Base-by-base conservation (phyloP, 2,797 vertebrate genomes). In the Bovichtus variegatus region DNA sequence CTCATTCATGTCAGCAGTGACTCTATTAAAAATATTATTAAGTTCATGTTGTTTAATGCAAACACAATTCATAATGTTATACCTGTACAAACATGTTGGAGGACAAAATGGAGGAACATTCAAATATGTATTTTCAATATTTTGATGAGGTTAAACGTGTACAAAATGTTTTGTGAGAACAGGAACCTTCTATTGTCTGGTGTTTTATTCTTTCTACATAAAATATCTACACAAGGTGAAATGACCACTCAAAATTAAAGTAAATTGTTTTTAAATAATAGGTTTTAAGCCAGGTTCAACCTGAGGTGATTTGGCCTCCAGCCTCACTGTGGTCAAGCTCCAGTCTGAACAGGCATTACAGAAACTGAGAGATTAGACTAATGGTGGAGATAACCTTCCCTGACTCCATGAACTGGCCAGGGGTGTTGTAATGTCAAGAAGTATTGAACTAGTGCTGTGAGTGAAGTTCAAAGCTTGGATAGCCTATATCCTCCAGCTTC, bases 381-480 rank as follows among this genome's bases (percentile, higher is more conserved):
- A 84, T 86, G 38, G 70, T 46, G 34, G 47, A 68, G 89, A 91
- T 89, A 83, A 92, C 81, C 80, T 85, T 41, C 43, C 9, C 9
- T 29, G 8, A 29, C 79, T 59, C 62, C 40, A 50, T 58, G 9
- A 67, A 81, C 46, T 23, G 54, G 49, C 59, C 53, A 58, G 21
- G 34, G 54, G 55, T 76, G 72, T 44, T 76, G 51, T 75, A 64
- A 75, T 55, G 69, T 46, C 50, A 5, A 41, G 57, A 21, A 51
- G 16, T 31, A 64, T 74, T 84, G 64, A 77, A 19, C 61, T 62
- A 66, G 34, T 41, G 18, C 19, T 65, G 18, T 76, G 51, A 61
- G 25, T 70, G 51, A 84, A 78, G 81, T 83, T 90, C 71, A 90
- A 80, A 75, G 58, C 61, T 66, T 51, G 7, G 55, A 51, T 49